Conservation (phyloP, 2,888 invertebrate genomes). For the Eupsilia transversa region DNA sequence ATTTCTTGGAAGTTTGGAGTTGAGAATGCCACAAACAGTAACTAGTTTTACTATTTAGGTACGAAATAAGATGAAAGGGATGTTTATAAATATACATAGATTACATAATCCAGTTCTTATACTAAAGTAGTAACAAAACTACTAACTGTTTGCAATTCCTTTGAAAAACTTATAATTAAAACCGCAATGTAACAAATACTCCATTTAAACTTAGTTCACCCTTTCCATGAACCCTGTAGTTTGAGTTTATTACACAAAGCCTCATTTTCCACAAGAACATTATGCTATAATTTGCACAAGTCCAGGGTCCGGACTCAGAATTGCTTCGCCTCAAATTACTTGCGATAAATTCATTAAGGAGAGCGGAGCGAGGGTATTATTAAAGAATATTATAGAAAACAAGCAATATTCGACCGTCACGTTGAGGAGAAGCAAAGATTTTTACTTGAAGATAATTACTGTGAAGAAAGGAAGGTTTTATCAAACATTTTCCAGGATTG, state of each 20-base stretch:
- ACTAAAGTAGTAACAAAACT: conserved; percentile 1
- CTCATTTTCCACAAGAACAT: conserved; percentile 25
- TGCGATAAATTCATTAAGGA: conserved; percentile 58
- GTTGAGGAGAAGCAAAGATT: neutral
- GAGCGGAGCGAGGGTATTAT: conserved; percentile 36
- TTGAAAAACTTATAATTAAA: conserved; percentile 54
- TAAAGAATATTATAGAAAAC: conserved; percentile 51
- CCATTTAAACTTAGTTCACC: conserved; percentile 35
- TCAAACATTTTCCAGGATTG: neutral
- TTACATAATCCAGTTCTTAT: neutral
- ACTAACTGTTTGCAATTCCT: conserved; percentile 12
- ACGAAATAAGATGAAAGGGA: conserved; percentile 16
- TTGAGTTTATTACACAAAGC: conserved; percentile 44
- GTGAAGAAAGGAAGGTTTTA: neutral
- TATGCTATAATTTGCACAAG: conserved; percentile 41
- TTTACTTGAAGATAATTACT: conserved; percentile 36
- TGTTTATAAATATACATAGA: neutral
- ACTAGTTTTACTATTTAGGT: neutral
- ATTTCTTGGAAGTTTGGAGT: conserved; percentile 21
- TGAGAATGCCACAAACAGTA: neutral
- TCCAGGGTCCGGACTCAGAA: conserved; percentile 10
- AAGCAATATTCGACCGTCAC: conserved; percentile 14
- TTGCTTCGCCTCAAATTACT: conserved; percentile 56
- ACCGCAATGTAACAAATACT: conserved; percentile 36
- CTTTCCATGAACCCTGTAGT: conserved; percentile 18